Base-by-base conservation (phyloP, 2,113 vertebrate genomes). In the Serinus canaria region DNA sequence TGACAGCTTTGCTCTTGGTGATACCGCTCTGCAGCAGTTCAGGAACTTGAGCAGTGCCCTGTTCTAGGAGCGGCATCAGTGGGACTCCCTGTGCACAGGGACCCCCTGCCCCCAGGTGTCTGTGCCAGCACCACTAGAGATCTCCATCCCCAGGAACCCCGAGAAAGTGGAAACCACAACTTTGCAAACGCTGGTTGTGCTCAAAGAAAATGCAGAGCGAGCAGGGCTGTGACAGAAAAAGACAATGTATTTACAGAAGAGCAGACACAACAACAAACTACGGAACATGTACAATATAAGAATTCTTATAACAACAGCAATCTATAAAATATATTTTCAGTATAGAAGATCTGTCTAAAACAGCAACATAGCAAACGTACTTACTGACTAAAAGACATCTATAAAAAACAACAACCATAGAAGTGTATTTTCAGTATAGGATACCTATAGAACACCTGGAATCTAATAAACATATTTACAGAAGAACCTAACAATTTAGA, bases 11-110 rank as follows among this genome's bases (percentile, higher is more conserved):
- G 47, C 59, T n/a, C 37, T 9, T 52, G 75, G 59, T 37, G 59
- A 52, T 37, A 17, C 4, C 1, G 2, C 41, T 59, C 33, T 47
- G 55, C 55, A 9, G 7, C 55, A 46, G 53, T 33, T 41, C 72
- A 46, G 55, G 19, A 35, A 22, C 33, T 41, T 5, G 2, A 41
- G 46, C 58, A 41, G 58, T 9, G 58, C 46, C 35, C 58, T 27
- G 35, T 9, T 35, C 46, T 0, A 0, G 35, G 10, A 62, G 35
- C 3, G 1, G 41, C 1, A 1, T 8, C 50, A 67, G 21, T 13
- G 78, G 64, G n/a, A 27, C 16, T 10, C 28, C 16, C 41, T 18
- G 33, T 31, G 33, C 41, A 56, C 50, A 27, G 63, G 50, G 33
- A 56, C 10, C 41, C 43, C 63, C 63, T 47, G 33, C 13, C 62